Percentiles rank a stretch among this genome's conserved stretches.
phyloP scores from a whole-genome alignment of 2,797 vertebrate genomes.

The Allobates femoralis region DNA sequence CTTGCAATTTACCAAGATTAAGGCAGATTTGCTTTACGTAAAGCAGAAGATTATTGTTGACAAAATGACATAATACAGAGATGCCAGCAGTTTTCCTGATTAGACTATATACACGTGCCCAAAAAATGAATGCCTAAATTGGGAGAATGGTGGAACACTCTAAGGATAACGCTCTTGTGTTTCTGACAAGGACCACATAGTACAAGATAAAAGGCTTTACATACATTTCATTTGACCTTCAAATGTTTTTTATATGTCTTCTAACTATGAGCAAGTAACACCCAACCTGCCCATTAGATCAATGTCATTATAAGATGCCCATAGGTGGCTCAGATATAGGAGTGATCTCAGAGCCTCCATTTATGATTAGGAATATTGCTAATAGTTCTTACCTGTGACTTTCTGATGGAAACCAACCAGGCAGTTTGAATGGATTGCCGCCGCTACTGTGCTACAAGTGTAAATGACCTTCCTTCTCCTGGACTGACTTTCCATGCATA shows the following conservation, averaged over 20 bases:
- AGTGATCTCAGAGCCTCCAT: neutral
- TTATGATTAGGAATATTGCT: neutral
- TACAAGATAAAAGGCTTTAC: neutral
- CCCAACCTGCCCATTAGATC: too few relatives aligned
- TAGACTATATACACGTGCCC: neutral
- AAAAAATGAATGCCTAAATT: neutral
- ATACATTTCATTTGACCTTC: neutral
- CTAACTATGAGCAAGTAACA: neutral
- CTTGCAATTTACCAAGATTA: neutral
- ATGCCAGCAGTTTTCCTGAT: neutral
- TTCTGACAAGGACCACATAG: neutral
- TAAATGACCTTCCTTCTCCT: slow-evolving; percentile 73
- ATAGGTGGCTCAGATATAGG: neutral
- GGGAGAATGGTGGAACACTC: neutral
- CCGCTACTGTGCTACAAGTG: slow-evolving; percentile 68
- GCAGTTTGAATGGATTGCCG: slow-evolving; percentile 67
- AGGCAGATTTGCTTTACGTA: neutral
- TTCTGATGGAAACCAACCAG: slow-evolving; percentile 66
- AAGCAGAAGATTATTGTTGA: neutral
- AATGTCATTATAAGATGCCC: neutral
- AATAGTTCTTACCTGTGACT: slow-evolving; percentile 72
- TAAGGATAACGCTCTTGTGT: neutral
- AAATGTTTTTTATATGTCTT: neutral
- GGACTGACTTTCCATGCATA: slow-evolving; percentile 75
- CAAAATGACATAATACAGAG: neutral